These are phyloP conservation scores for Butastur rufipennis DNA, from an alignment of 2,113 vertebrate species.

Conservation along the genomic window DNA sequence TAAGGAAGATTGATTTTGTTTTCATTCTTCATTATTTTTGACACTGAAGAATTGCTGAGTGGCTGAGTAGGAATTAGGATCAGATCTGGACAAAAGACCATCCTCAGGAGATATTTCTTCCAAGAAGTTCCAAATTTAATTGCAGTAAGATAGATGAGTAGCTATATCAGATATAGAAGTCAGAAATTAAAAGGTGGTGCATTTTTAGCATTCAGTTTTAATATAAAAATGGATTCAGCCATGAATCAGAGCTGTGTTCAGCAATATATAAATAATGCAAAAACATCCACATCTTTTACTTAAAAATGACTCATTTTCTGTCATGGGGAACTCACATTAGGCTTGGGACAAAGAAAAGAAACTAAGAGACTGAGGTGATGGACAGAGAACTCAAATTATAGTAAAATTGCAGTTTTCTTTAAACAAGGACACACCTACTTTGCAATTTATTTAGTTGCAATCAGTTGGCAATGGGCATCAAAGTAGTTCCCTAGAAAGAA, in stretches of 20 bases:
- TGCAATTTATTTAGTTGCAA: background rate
- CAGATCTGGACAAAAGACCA: background rate
- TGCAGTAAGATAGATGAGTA: background rate
- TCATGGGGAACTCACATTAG: background rate
- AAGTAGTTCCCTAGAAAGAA: background rate
- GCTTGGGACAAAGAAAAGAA: background rate
- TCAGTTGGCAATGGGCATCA: background rate
- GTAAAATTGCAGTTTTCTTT: background rate
- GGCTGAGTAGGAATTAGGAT: background rate
- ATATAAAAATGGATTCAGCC: background rate
- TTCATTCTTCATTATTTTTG: background rate
- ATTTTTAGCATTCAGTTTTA: background rate
- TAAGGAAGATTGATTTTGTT: background rate
- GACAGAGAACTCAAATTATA: background rate
- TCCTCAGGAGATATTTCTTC: background rate
- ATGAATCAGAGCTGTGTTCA: background rate
- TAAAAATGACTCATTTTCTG: background rate
- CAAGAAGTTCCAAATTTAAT: background rate
- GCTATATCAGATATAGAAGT: background rate
- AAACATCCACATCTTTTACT: background rate
- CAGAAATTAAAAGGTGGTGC: background rate
- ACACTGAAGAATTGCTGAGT: background rate
- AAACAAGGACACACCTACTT: background rate
- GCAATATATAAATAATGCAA: background rate
- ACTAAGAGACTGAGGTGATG: background rate